Base-by-base conservation (phyloP, 2,797 vertebrate genomes). In the Rhyacichthys aspro region DNA sequence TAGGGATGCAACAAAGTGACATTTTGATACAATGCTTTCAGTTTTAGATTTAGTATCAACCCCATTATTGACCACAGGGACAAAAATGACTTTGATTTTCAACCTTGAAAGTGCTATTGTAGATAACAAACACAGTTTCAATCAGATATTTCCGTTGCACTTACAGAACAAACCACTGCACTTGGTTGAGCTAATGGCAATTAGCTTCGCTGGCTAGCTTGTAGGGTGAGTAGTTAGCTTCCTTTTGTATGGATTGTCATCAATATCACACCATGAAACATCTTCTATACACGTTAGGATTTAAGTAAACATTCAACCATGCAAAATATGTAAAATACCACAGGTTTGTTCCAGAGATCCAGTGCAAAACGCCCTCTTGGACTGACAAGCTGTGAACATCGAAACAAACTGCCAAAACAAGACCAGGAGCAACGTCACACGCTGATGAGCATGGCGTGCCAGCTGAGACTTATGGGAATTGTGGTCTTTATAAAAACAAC, bases 341-440 rank as follows among this genome's bases (percentile, higher is more conserved):
- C 47, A 41, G 55, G 45, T 59, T 63, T 9, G 76, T 52, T 58
- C 43, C 18, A 44, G 37, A 53, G 9, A 54, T 43, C 14, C 74
- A 48, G 37, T 10, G 52, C 12, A 49, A 70, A 66, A 28, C 57
- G 70, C 10, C 69, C 80, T 74, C 45, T 79, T 71, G 52, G 47
- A 70, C 55, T 78, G 75, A 79, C 68, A 75, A 78, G 63, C 70
- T 79, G 81, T 79, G 87, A 79, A 88, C 82, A 90, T 81, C 83
- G 82, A 90, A 88, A 91, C 84, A 89, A 91, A 88, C 83, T 85
- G 88, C 84, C 90, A 90, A 92, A 92, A 92, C 90, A 91, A 90
- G 86, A 81, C 39, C 39, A 73, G 46, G 0, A 5, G n/a, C 11
- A 3, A 74, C 85, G 79, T 88, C 74, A 84, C 47, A 32, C 78